phyloP scores from a whole-genome alignment of 2,113 vertebrate species.

The Upupa epops region DNA sequence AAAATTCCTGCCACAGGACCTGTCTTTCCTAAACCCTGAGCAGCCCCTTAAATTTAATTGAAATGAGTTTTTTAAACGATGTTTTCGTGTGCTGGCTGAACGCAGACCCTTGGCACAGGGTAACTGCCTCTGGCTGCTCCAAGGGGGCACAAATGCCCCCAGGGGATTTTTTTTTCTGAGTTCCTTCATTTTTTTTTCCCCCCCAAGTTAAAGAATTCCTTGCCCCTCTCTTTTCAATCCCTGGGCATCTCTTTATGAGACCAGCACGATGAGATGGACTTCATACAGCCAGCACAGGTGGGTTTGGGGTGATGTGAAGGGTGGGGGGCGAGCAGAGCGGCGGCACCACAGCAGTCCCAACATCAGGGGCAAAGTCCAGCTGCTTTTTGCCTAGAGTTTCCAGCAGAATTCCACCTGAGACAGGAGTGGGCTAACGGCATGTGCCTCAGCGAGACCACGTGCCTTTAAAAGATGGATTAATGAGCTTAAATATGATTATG shows the following conservation, averaged over 20 bases:
- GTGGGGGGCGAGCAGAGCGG: neutral
- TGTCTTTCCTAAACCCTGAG: conserved; percentile 3
- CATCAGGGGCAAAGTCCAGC: neutral
- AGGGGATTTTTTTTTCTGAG: neutral
- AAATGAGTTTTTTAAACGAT: neutral
- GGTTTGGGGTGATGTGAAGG: neutral
- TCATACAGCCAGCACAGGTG: neutral
- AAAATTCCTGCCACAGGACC: conserved; percentile 2
- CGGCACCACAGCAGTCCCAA: neutral
- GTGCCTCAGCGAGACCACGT: neutral
- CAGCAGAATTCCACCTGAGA: neutral
- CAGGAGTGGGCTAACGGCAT: neutral
- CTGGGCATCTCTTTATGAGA: neutral
- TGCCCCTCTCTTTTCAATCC: neutral
- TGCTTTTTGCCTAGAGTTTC: neutral
- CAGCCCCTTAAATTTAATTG: neutral
- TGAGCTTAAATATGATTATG: conserved; percentile 3
- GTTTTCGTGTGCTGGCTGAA: neutral
- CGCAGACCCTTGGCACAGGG: neutral
- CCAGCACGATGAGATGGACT: neutral
- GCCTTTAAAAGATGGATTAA: conserved; percentile 1
- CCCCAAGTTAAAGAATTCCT: neutral
- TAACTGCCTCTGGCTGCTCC: neutral
- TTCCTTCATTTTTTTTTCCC: neutral
- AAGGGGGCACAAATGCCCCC: neutral